Evolutionary conservation across 2,113 vertebrate species (phyloP).

Genomic region (Tauraco erythrolophus): DNA sequence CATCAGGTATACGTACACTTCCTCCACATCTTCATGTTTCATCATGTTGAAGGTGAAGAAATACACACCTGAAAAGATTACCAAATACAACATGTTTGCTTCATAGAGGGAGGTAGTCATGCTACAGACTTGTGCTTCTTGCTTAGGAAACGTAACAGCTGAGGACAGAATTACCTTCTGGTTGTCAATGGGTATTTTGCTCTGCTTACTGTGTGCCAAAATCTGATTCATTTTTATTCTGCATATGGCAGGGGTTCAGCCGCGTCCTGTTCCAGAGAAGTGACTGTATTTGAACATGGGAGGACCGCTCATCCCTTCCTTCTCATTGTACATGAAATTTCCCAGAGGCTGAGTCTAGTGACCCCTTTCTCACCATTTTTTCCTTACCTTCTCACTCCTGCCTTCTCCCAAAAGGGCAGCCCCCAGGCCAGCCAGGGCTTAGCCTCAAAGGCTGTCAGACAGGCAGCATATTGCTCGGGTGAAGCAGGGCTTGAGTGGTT

Average conservation of each 20-base stretch:
- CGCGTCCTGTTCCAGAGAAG: not conserved
- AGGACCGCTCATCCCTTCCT: not conserved
- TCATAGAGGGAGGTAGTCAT: not conserved
- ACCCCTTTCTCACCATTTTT: not conserved
- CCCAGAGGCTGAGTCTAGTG: not conserved
- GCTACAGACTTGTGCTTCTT: not conserved
- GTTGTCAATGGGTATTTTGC: not conserved
- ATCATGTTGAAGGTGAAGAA: slow-evolving; percentile 88
- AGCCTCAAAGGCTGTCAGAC: not conserved
- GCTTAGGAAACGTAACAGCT: not conserved
- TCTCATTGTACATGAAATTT: not conserved
- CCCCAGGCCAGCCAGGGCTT: not conserved
- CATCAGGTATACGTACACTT: slow-evolving; percentile 86
- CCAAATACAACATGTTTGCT: not conserved
- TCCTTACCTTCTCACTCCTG: not conserved
- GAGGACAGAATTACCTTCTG: not conserved
- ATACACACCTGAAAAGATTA: slow-evolving; percentile 78
- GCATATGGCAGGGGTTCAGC: not conserved
- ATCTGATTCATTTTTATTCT: not conserved
- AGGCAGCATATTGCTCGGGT: not conserved
- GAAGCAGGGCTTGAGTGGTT: not conserved
- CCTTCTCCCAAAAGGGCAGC: not conserved
- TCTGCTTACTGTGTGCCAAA: not conserved
- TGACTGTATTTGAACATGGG: not conserved
- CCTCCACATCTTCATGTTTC: slow-evolving; percentile 87